These are phyloP conservation scores for Agrotis exclamationis DNA, from an alignment of 2,888 invertebrate genomes.

Conservation along the genomic window DNA sequence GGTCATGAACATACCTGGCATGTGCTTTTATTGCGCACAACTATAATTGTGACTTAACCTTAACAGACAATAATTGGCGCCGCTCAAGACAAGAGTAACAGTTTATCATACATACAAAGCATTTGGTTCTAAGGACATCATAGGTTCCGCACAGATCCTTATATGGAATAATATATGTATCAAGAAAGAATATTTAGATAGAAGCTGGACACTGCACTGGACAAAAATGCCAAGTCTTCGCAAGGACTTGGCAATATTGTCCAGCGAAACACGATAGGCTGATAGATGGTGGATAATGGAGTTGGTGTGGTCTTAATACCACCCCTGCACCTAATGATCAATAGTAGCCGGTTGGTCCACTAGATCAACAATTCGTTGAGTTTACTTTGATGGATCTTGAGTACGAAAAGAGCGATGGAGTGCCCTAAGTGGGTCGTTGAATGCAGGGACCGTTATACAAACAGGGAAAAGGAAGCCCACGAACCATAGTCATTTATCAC, in stretches of 20 bases:
- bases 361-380: constrained; percentile 30
- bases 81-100: no score
- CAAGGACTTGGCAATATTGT: background rate
- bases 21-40: no score
- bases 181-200: no score
- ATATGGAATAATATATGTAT: no score
- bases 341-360: constrained; percentile 18
- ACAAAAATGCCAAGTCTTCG: no score
- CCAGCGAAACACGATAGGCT: constrained; percentile 17
- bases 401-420: constrained; percentile 27
- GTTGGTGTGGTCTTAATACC: constrained; percentile 22
- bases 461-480: constrained; percentile 16
- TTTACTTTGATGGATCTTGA: constrained; percentile 49
- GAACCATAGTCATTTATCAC: constrained; percentile 20
- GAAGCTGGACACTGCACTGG: no score
- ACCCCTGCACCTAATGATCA: constrained; percentile 42
- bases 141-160: no score
- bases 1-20: constrained; percentile 9
- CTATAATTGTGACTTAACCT: no score
- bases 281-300: background rate
- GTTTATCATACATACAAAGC: no score
- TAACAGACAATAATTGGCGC: no score
- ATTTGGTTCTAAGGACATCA: no score
- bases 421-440: constrained; percentile 43
- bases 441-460: constrained; percentile 42